phyloP scores from a whole-genome alignment of 2,797 vertebrate genomes.

The Amblyopsis hoosieri region DNA sequence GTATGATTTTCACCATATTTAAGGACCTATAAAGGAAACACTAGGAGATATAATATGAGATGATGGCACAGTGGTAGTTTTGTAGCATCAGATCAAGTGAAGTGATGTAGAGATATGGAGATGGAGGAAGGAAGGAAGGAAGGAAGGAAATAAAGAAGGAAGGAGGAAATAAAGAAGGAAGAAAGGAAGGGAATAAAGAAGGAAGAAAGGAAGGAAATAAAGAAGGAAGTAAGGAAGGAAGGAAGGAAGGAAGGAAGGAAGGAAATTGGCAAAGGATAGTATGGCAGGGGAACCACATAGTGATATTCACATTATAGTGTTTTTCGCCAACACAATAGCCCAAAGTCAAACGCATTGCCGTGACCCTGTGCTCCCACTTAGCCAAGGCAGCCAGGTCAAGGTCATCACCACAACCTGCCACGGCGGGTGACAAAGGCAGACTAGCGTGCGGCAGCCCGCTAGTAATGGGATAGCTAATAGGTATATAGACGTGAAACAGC shows the following conservation, averaged over 20 bases:
- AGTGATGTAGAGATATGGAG: background rate
- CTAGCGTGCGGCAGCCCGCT: background rate
- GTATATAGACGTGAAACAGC: conserved; percentile 5
- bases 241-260: no score
- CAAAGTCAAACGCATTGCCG: background rate
- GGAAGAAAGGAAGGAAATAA: no score
- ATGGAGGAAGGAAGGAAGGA: no score
- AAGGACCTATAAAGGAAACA: conserved; percentile 28
- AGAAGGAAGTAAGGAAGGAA: no score
- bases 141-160: no score
- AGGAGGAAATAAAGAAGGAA: no score
- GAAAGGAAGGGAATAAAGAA: no score
- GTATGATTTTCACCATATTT: conserved; percentile 34
- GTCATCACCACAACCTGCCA: conserved; percentile 17
- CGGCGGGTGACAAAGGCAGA: background rate
- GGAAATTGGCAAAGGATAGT: no score
- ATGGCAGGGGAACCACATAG: no score
- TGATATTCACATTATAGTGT: background rate
- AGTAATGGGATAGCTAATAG: conserved; percentile 24
- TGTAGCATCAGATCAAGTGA: conserved; percentile 1
- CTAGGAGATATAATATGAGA: conserved; percentile 15
- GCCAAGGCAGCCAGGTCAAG: no score
- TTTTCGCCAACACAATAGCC: background rate
- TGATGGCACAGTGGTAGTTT: conserved; percentile 17
- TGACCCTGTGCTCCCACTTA: background rate